phyloP scores from a whole-genome alignment of 2,113 vertebrate species.

The Aviceda subcristata region DNA sequence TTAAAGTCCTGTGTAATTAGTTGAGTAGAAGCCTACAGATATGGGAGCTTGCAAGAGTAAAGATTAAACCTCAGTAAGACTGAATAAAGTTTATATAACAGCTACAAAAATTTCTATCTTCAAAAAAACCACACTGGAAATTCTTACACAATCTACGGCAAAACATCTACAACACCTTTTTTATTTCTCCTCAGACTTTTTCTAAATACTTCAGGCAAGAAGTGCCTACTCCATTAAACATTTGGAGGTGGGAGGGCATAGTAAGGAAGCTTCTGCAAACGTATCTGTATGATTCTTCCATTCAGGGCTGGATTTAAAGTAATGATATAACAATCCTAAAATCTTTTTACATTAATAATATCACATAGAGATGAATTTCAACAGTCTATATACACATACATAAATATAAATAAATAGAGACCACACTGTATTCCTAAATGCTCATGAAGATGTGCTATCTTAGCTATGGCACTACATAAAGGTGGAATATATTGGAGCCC shows the following conservation, averaged over 20 bases:
- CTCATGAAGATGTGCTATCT: neutral
- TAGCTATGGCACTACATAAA: neutral
- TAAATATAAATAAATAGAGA: neutral
- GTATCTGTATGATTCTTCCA: neutral
- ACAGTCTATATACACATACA: neutral
- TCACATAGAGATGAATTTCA: neutral
- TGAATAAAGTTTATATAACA: neutral
- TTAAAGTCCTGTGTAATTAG: neutral
- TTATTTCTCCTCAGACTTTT: neutral
- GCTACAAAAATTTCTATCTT: neutral
- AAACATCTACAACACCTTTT: neutral
- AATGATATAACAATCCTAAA: neutral
- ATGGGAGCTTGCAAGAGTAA: neutral
- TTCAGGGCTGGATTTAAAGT: neutral
- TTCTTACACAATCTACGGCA: neutral
- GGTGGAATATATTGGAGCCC: neutral
- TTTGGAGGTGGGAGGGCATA: neutral
- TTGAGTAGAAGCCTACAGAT: neutral
- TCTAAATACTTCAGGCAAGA: neutral
- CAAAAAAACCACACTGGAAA: neutral
- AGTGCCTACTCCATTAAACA: neutral
- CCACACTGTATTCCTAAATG: neutral
- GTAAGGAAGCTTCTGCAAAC: neutral
- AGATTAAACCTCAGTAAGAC: neutral
- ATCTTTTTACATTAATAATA: neutral